Percentiles rank a stretch among this genome's conserved stretches.
Conservation (phyloP, 2,113 vertebrate species). For the Sakesphorus luctuosus region DNA sequence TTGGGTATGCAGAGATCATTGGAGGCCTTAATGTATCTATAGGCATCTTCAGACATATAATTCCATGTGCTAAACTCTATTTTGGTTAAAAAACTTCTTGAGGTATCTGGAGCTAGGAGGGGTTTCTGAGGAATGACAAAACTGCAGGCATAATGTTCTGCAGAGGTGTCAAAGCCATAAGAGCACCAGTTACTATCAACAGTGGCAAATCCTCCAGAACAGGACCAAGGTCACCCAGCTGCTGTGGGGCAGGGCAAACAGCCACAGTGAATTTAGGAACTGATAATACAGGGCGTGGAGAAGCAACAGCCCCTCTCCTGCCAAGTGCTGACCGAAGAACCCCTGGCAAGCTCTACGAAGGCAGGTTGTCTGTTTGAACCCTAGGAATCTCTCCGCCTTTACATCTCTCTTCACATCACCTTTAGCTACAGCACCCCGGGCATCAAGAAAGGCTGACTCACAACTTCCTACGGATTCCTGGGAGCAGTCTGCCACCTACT, state of each 20-base stretch:
- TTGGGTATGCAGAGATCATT: background rate
- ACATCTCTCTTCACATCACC: background rate
- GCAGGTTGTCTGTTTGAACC: background rate
- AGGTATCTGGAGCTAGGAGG: background rate
- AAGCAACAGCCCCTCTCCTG: background rate
- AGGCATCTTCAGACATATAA: background rate
- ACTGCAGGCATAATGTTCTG: background rate
- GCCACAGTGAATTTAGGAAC: background rate
- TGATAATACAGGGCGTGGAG: background rate
- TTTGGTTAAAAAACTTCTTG: background rate
- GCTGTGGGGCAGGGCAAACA: background rate
- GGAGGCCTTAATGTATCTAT: background rate
- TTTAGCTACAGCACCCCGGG: background rate
- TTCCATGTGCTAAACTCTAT: background rate
- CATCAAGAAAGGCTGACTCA: background rate
- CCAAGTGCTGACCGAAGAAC: background rate
- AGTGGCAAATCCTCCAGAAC: background rate
- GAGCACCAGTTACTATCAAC: accelerated
- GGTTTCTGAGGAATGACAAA: background rate
- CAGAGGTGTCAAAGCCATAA: background rate
- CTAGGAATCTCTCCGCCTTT: background rate
- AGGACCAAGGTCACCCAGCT: background rate
- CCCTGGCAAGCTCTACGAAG: background rate
- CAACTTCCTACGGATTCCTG: background rate
- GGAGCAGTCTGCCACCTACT: conserved; percentile 65